phyloP scores from a whole-genome alignment of 2,797 vertebrate species.

The Darevskia mixta region DNA sequence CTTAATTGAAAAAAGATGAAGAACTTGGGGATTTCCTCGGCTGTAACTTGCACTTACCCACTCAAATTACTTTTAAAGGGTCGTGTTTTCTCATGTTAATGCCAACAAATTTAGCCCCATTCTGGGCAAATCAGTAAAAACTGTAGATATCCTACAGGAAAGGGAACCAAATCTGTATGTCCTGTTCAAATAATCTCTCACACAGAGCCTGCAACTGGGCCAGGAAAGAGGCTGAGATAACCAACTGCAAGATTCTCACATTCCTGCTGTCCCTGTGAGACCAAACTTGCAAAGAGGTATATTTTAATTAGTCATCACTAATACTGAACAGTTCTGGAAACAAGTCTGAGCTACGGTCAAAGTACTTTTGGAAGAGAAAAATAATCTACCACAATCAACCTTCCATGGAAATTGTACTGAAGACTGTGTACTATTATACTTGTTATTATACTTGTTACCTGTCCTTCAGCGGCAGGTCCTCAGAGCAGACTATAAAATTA shows the following conservation, averaged over 20 bases:
- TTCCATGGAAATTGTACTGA: background rate
- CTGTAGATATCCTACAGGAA: background rate
- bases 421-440: background rate
- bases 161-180: background rate
- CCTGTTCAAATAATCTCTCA: background rate
- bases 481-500: no score
- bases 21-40: background rate
- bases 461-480: no score
- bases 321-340: background rate
- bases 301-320: background rate
- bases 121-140: background rate
- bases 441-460: background rate
- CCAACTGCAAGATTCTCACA: background rate
- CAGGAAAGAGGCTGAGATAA: background rate
- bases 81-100: background rate
- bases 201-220: background rate
- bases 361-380: background rate
- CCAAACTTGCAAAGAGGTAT: background rate
- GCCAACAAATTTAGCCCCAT: background rate
- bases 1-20: background rate
- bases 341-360: background rate
- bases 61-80: background rate
- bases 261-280: background rate
- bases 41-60: background rate
- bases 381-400: background rate